Evolutionary conservation across 2,797 vertebrate species (phyloP).

Genomic region (Pempheris klunzingeri): DNA sequence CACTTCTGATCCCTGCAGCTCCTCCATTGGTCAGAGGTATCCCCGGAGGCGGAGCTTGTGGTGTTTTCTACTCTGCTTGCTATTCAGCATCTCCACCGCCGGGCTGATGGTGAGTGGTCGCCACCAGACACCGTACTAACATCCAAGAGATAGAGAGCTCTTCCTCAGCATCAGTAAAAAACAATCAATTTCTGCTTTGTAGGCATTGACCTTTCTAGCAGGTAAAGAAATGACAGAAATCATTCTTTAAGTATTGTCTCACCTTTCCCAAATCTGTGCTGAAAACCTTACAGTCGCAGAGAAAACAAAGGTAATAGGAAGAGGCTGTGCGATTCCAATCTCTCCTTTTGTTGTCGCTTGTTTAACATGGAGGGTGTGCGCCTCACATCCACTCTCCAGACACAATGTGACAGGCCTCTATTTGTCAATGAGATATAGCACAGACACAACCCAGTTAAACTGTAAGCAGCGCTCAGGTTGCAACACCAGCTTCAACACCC

Average conservation of each 20-base stretch:
- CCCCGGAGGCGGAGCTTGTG: constrained; percentile 93
- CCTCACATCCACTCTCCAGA: constrained; percentile 15
- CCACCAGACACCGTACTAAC: background rate
- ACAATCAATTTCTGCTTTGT: background rate
- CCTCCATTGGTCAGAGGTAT: constrained; percentile 94
- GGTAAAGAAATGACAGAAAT: background rate
- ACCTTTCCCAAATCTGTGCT: background rate
- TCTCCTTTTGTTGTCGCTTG: constrained; percentile 11
- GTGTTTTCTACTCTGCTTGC: constrained; percentile 93
- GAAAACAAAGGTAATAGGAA: constrained; percentile 10
- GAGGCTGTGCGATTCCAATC: constrained; percentile 10
- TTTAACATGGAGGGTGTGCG: constrained; percentile 35
- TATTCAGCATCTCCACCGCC: constrained; percentile 90
- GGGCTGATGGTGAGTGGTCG: constrained; percentile 90
- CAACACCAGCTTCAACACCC: background rate
- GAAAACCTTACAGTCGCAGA: background rate
- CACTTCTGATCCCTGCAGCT: constrained; percentile 77
- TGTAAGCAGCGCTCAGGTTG: constrained; percentile 14
- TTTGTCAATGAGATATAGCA: constrained; percentile 46
- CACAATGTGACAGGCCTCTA: constrained; percentile 32
- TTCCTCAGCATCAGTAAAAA: background rate
- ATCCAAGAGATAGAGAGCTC: background rate
- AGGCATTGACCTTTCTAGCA: background rate
- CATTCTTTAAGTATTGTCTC: background rate
- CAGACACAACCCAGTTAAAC: constrained; percentile 21